Evolutionary conservation across 2,113 vertebrate species (phyloP), one percentile per base, ranked within the genome.

Genomic region (Dascyllus trimaculatus): DNA sequence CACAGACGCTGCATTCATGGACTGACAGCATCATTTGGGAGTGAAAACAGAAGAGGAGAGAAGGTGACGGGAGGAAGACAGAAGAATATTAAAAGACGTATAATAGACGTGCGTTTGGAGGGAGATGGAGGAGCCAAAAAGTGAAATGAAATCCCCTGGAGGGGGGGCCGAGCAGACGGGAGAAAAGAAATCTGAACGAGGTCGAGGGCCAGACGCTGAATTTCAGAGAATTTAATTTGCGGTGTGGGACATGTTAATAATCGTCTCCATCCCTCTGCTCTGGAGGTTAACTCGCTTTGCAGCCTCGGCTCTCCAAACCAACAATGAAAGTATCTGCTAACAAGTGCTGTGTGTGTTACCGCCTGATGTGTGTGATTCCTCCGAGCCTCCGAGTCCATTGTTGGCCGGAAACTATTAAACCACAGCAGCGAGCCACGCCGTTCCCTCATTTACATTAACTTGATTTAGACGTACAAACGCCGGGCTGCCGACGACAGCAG

Each of bases 181-280:
- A 35, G 48, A 9, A 26, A 10, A 43, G 40, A 40, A 65, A 70
- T 58, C 13, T 61, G 46, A n/a, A 6, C 4, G 68, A 62, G 73
- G 78, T 79, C 21, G 19, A 45, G 45, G 75, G 48, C 24, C 67
- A 9, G 58, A 32, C 14, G 58, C 7, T 29, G 62, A 71, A 48
- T 43, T 35, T 76, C 59, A 29, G 29, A 56, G 52, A 60, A 81
- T 82, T 85, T 81, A 75, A 89, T 82, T 78, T 81, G 61, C 24
- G 48, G 67, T 58, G 51, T 53, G 19, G 62, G 58, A 79, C 65
- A 49, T 52, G 61, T 72, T 75, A 53, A 84, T 78, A 46, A 68
- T 75, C 25, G 10, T 53, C 15, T 29, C 17, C 25, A 3, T 72
- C 62, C 69, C 32, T 40, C 49, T 72, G 58, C 53, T 51, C 69